These are phyloP conservation scores for Coluber constrictor DNA, from an alignment of 2,797 vertebrate species.

Conservation along the genomic window DNA sequence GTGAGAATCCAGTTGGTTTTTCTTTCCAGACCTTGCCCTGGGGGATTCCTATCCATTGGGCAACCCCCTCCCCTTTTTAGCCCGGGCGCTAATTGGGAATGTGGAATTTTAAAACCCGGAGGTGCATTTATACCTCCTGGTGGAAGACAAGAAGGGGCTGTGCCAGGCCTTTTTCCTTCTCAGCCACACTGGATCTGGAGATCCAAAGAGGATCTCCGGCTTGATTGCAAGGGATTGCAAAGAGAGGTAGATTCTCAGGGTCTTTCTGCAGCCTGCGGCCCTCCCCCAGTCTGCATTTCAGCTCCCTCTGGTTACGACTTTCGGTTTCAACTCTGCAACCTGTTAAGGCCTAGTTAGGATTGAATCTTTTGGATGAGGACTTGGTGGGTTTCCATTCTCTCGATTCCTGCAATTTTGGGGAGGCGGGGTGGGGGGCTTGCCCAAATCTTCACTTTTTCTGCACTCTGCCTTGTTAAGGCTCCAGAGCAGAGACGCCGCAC, in stretches of 20 bases:
- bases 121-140: background rate
- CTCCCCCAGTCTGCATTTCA: background rate
- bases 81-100: background rate
- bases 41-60: background rate
- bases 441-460: fast-evolving
- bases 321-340: background rate
- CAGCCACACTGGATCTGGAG: background rate
- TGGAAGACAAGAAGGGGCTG: background rate
- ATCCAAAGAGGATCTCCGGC: background rate
- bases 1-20: background rate
- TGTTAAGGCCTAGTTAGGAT: background rate
- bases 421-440: background rate
- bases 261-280: background rate
- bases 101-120: background rate
- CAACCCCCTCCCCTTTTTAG: background rate
- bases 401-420: background rate
- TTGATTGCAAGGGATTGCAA: background rate
- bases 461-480: no score
- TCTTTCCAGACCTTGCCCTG: background rate
- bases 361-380: background rate
- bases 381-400: background rate
- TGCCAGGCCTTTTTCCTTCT: background rate
- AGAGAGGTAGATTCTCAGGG: background rate
- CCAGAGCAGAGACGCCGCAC: background rate
- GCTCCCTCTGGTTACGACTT: background rate